Percentiles rank a stretch among this genome's conserved stretches.
phyloP scores from a whole-genome alignment of 2,888 invertebrate species.

The Petrolisthes cinctipes region DNA sequence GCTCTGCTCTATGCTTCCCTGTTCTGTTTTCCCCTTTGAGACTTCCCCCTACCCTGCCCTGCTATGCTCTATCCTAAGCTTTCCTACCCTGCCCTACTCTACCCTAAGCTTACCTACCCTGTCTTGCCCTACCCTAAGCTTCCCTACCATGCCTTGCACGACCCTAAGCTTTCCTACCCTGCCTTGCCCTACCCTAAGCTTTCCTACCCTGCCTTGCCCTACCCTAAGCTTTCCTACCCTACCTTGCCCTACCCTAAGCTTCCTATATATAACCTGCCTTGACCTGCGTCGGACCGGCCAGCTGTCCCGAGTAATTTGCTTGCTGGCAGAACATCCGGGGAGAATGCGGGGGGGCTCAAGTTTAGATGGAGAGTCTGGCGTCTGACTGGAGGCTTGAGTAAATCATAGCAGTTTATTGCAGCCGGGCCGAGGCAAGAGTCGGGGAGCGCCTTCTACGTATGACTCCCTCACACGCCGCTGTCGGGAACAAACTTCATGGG shows the following conservation, averaged over 20 bases:
- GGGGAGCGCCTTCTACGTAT: not conserved
- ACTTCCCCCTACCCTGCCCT: constrained; percentile 12
- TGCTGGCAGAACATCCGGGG: not conserved
- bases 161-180: no score
- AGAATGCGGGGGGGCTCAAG: not conserved
- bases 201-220: no score
- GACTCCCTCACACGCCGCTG: not conserved
- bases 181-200: no score
- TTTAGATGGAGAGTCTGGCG: not conserved
- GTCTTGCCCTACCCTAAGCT: no score
- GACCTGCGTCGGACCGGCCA: no score
- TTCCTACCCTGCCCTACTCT: constrained; percentile 15
- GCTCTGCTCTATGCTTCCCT: not conserved
- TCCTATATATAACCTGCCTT: no score
- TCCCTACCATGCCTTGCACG: no score
- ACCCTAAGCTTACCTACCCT: no score
- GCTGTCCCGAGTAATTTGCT: not conserved
- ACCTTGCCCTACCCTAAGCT: no score
- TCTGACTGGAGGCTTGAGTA: not conserved
- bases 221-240: no score
- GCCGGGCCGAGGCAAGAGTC: not conserved
- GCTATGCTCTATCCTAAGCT: not conserved
- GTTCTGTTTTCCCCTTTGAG: constrained; percentile 13
- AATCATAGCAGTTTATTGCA: not conserved
- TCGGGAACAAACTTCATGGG: not conserved